Base-by-base conservation (phyloP, 2,888 invertebrate genomes). In the Sinelater perroti region DNA sequence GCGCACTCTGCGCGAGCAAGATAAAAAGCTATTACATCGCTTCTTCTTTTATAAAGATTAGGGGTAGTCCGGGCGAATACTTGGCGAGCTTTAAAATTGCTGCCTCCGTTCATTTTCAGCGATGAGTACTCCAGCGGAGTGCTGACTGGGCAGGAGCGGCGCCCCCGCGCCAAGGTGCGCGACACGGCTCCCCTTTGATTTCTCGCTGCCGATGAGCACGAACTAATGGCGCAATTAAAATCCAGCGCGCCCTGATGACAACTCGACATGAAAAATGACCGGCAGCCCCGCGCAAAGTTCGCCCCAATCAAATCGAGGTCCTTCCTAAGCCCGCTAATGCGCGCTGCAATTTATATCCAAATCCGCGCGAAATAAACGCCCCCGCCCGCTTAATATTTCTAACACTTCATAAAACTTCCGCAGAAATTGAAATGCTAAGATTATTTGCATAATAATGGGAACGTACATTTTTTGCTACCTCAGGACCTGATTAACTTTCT, bases 171-270 rank as follows among this genome's bases (percentile, higher is more conserved):
- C 44, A 46, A 54, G 38, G 46, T 38, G 35, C 28, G 16, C 13
- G 33, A 13, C 11, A 33, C 8, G 4, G 53, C 17, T n/a, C n/a
- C n/a, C n/a, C 36, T 46, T 54, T 54, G 46, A 54, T 54, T n/a
- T 54, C 49, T 24, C 49, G 31, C 60, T 60, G 56, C 31, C 50
- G 56, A 53, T 49, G 40, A 56, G 49, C 47, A 26, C 47, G 57
- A 60, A 62, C 53, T 54, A 62, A 62, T 59, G 56, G 50, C 14
- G 50, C 49, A 60, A 60, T 62, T 62, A 62, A 60, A 62, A 54
- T 62, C 53, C 51, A 52, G 40, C 18, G 46, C 28, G 8, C 33
- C 28, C 28, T 35, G 21, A 36, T 35, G 57, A 60, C 57, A 55
- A 54, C 57, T 62, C 31, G 54, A 45, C 57, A 33, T 55, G 62